Evolutionary conservation across 2,797 vertebrate genomes (phyloP).

Genomic region (Oophaga sylvatica): DNA sequence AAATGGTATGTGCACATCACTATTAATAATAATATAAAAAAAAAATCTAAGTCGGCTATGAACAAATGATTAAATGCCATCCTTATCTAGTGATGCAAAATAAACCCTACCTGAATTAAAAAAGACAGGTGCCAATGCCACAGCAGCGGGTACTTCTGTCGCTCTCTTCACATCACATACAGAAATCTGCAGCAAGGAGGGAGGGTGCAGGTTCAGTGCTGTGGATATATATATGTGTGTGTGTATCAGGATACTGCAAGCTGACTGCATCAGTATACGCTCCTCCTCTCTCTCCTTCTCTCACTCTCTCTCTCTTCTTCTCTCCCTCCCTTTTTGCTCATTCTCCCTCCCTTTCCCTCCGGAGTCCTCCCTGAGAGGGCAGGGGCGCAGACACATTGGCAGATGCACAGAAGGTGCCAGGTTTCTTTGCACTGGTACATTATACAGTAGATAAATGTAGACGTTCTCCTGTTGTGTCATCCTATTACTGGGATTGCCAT

Average conservation of each 20-base stretch:
- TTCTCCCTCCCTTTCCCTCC: conserved; percentile 45
- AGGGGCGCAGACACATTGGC: conserved; percentile 27
- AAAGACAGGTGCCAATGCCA: conserved; percentile 24
- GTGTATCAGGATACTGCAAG: conserved; percentile 72
- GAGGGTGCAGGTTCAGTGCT: conserved; percentile 50
- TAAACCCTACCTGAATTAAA: conserved; percentile 33
- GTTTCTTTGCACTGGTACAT: conserved; percentile 6
- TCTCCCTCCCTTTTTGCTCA: conserved; percentile 5
- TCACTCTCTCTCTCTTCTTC: conserved; percentile 29
- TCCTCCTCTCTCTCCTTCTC: conserved; percentile 69
- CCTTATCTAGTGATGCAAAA: not conserved
- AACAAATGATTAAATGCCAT: conserved; percentile 2
- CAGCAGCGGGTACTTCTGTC: conserved; percentile 62
- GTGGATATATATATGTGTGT: conserved; percentile 67
- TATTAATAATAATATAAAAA: not conserved
- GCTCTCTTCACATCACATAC: conserved; percentile 67
- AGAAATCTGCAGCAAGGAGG: conserved; percentile 55
- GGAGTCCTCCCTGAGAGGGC: conserved; percentile 33
- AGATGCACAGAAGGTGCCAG: conserved; percentile 31
- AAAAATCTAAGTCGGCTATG: not conserved
- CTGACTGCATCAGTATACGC: conserved; percentile 82
- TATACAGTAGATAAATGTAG: conserved; percentile 5
- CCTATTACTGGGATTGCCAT: not conserved
- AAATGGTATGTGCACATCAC: not conserved
- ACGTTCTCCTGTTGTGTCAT: not conserved